Evolutionary conservation across 2,797 vertebrate species (phyloP).

Genomic region (Onychomys torridus): DNA sequence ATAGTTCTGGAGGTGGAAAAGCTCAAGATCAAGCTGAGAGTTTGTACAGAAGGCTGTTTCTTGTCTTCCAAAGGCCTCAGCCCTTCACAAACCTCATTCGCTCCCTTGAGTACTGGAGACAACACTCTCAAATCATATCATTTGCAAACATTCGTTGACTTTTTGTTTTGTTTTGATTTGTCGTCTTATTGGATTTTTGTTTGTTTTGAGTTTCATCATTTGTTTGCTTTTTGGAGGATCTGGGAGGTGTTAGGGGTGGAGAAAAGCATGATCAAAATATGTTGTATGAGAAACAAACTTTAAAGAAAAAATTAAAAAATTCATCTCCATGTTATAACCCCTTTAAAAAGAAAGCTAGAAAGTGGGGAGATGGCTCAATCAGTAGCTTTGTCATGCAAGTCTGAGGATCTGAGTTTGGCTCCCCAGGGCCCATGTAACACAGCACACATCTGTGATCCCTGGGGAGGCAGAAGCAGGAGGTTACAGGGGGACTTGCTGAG

Average conservation of each 20-base stretch:
- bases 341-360: neutral
- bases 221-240: neutral
- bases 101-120: neutral
- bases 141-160: neutral
- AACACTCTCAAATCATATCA: neutral
- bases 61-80: neutral
- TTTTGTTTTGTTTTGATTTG: neutral
- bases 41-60: neutral
- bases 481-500: no score
- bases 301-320: neutral
- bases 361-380: neutral
- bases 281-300: neutral
- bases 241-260: neutral
- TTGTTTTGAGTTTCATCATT: neutral
- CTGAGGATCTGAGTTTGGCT: neutral
- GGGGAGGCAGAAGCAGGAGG: neutral
- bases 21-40: neutral
- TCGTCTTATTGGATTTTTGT: neutral
- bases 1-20: neutral
- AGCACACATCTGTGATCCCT: neutral
- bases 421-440: neutral
- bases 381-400: neutral
- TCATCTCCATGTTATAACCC: neutral
- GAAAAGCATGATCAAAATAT: neutral
- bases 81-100: neutral